A percentile compares a stretch with the other conserved stretches of the same genome.
Conservation (phyloP, 2,888 invertebrate species). For the Clusia tigrina region DNA sequence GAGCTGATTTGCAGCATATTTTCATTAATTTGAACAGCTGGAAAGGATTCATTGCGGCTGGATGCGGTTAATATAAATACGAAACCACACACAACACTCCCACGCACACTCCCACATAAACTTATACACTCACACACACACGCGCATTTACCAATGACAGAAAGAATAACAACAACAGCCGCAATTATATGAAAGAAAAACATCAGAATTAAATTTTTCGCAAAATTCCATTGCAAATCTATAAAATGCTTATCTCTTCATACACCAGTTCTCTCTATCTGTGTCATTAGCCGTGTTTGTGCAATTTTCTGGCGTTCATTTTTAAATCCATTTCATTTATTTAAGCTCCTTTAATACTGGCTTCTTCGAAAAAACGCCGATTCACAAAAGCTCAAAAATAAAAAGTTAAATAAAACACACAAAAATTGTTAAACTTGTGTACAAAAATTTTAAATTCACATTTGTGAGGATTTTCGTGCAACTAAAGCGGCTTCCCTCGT, state of each 20-base stretch:
- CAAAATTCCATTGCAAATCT: too few relatives aligned
- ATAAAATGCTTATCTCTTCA: too few relatives aligned
- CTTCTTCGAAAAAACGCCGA: background rate
- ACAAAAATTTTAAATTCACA: background rate
- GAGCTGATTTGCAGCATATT: too few relatives aligned
- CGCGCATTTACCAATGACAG: background rate
- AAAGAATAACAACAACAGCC: background rate
- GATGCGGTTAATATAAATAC: too few relatives aligned
- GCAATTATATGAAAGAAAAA: background rate
- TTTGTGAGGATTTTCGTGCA: conserved; percentile 11
- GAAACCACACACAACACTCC: background rate
- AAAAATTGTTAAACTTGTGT: background rate
- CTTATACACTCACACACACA: background rate
- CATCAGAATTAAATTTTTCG: too few relatives aligned
- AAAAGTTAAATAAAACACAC: too few relatives aligned
- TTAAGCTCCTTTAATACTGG: background rate
- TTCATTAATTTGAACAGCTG: too few relatives aligned
- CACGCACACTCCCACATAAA: background rate
- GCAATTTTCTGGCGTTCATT: background rate
- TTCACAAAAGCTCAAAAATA: background rate
- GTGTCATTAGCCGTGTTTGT: background rate
- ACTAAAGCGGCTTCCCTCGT: background rate
- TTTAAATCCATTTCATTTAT: background rate
- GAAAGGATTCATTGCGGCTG: too few relatives aligned
- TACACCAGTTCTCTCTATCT: too few relatives aligned